Percentiles rank a stretch among this genome's conserved stretches.
phyloP scores from a whole-genome alignment of 2,888 invertebrate species.

The Itoplectis maculator region DNA sequence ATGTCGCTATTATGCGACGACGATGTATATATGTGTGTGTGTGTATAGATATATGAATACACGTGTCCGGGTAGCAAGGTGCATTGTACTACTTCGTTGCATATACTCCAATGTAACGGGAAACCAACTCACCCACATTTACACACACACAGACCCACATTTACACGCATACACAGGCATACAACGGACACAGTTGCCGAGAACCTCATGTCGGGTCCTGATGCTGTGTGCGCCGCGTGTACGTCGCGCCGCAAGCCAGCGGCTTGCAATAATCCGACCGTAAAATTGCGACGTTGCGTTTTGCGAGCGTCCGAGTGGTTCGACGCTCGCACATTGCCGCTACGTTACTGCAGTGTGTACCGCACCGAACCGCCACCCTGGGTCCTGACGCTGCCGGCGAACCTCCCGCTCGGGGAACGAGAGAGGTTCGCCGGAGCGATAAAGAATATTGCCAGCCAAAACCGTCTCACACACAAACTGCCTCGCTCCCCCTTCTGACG shows the following conservation, averaged over 20 bases:
- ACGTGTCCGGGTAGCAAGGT: conserved; percentile 14
- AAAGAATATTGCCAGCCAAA: conserved; percentile 66
- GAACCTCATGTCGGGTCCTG: conserved; percentile 53
- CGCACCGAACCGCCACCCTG: conserved; percentile 3
- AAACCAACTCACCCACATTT: background rate
- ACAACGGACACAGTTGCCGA: conserved; percentile 19
- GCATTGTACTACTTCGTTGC: conserved; percentile 52
- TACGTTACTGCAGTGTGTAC: conserved; percentile 22
- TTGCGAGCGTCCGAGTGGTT: conserved; percentile 55
- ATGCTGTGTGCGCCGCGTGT: no score
- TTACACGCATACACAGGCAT: background rate
- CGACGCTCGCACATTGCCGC: conserved; percentile 23
- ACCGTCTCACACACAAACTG: conserved; percentile 11
- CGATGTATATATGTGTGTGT: conserved; percentile 38
- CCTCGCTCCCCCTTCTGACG: conserved; percentile 20
- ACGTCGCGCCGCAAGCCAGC: conserved; percentile 54
- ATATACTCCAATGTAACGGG: conserved; percentile 13
- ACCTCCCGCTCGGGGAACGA: conserved; percentile 15
- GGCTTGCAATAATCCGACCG: conserved; percentile 67
- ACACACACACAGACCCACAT: background rate
- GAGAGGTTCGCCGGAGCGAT: no score
- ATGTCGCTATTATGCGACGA: conserved; percentile 28
- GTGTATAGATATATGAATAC: no score
- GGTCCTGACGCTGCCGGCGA: conserved; percentile 18
- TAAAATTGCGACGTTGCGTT: conserved; percentile 69